Conservation (phyloP, 2,113 vertebrate genomes). For the Phalacrocorax pelagicus region DNA sequence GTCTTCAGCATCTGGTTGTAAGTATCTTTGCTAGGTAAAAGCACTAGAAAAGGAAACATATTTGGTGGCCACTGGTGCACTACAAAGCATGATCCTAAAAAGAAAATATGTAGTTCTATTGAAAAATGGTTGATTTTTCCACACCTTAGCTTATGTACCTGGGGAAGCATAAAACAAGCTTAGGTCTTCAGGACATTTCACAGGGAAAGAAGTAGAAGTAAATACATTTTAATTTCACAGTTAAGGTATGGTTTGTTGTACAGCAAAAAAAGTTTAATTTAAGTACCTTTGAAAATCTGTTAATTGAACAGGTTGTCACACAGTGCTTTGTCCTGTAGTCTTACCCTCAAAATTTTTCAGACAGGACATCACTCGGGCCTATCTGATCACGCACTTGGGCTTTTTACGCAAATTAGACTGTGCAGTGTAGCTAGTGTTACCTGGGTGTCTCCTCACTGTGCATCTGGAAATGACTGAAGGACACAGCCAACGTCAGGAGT, state of each 20-base stretch:
- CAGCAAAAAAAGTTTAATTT: not conserved
- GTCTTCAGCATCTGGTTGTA: not conserved
- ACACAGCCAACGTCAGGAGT: not conserved
- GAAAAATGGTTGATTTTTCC: not conserved
- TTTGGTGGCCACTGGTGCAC: not conserved
- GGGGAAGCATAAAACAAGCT: not conserved
- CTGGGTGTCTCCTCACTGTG: not conserved
- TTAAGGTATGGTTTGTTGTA: not conserved
- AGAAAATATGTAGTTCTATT: not conserved
- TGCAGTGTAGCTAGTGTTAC: not conserved
- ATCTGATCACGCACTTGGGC: not conserved
- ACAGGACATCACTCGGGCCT: not conserved
- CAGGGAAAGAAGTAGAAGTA: not conserved
- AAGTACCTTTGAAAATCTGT: not conserved
- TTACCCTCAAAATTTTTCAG: not conserved
- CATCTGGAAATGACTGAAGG: not conserved
- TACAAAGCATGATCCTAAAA: not conserved
- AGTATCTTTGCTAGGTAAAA: not conserved
- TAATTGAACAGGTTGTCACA: not conserved
- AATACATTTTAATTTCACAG: not conserved
- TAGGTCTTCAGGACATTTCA: not conserved
- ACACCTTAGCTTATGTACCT: not conserved
- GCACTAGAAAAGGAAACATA: not conserved
- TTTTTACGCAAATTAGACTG: not conserved
- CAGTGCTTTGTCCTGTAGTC: not conserved